These are phyloP conservation scores for Conistra vaccinii DNA, from an alignment of 2,888 invertebrate genomes.

Conservation along the genomic window DNA sequence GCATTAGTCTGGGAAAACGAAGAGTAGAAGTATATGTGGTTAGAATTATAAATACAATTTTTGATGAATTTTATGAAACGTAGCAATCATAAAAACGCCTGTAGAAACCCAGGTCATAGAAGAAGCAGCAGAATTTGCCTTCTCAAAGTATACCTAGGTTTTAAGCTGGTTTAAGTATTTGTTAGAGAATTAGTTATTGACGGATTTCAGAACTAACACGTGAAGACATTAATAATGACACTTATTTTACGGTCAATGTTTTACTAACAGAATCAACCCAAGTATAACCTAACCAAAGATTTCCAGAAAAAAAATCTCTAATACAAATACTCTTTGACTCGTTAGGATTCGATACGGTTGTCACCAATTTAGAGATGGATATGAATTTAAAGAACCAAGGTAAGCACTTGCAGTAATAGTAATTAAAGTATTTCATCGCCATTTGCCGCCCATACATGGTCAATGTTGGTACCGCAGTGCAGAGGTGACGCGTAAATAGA, in stretches of 20 bases:
- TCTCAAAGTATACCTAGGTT: not conserved
- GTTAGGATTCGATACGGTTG: not conserved
- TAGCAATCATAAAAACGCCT: not conserved
- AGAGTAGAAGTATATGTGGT: not conserved
- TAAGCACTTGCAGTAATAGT: not conserved
- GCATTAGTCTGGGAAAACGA: not conserved
- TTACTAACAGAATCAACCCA: not conserved
- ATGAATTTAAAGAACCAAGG: not conserved
- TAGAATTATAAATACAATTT: not conserved
- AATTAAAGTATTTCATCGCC: not conserved
- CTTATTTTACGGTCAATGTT: not conserved
- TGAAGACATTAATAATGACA: not conserved
- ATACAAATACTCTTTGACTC: not conserved
- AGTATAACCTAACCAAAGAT: not conserved
- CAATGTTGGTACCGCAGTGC: not conserved
- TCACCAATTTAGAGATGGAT: not conserved
- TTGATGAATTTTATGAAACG: conserved; percentile 5
- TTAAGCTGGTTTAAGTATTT: not conserved
- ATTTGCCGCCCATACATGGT: not conserved
- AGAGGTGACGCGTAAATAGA: not conserved
- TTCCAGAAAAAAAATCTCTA: not conserved
- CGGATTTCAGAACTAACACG: not conserved
- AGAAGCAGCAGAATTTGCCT: not conserved
- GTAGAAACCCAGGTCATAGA: not conserved
- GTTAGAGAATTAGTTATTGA: not conserved